phyloP scores from a whole-genome alignment of 1,140 invertebrate species.

The Parasteatoda tepidariorum region DNA sequence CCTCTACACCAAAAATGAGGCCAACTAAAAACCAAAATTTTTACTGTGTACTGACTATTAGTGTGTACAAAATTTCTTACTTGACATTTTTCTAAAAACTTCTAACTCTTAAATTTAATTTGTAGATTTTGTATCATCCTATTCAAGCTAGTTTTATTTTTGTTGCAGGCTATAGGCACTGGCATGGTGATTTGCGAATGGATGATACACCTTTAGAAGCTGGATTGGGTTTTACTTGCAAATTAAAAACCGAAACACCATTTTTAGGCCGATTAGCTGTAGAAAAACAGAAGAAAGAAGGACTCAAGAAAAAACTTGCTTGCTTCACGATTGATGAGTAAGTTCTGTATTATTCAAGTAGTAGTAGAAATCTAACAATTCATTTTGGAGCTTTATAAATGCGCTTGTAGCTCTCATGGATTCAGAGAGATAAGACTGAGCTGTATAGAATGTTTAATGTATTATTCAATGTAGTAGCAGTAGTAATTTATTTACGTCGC shows the following conservation, averaged over 20 bases:
- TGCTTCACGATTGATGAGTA: slow-evolving; percentile 75
- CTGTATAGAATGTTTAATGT: too few species aligned
- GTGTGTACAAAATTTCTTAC: too few species aligned
- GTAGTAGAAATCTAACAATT: not conserved
- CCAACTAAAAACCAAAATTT: too few species aligned
- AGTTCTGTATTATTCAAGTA: slow-evolving; percentile 5
- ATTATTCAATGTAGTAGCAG: too few species aligned
- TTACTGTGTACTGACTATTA: too few species aligned
- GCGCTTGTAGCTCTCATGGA: too few species aligned
- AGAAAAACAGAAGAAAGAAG: slow-evolving; percentile 74
- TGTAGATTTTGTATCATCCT: too few species aligned
- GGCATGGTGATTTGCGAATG: slow-evolving; percentile 82
- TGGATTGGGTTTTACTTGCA: slow-evolving; percentile 80
- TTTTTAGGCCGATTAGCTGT: slow-evolving; percentile 82
- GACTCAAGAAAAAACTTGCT: slow-evolving; percentile 79
- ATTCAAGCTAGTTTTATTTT: not conserved
- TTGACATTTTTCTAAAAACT: too few species aligned
- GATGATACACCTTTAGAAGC: slow-evolving; percentile 90
- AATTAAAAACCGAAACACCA: slow-evolving; percentile 76
- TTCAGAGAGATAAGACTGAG: too few species aligned
- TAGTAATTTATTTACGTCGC: too few species aligned
- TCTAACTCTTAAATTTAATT: too few species aligned
- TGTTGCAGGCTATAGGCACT: slow-evolving; percentile 81
- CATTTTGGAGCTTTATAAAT: not conserved
- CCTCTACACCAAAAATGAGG: too few species aligned